These are phyloP conservation scores for Trichomalopsis sarcophagae DNA, from an alignment of 1,140 invertebrate species.

Conservation along the genomic window DNA sequence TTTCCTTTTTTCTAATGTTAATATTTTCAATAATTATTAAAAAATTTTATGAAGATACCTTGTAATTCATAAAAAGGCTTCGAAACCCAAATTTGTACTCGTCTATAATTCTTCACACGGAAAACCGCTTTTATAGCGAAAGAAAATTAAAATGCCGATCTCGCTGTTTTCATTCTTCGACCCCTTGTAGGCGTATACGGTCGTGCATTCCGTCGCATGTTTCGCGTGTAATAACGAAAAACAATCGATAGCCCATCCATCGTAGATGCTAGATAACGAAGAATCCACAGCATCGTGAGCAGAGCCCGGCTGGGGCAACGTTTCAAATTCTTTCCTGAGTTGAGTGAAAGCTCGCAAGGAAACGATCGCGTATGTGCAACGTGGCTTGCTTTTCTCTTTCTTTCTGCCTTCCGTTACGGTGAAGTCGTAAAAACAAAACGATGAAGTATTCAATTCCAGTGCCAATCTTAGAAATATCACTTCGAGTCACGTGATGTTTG, in stretches of 20 bases:
- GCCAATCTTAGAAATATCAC: conserved; percentile 30
- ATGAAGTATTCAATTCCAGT: conserved; percentile 25
- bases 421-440: conserved; percentile 25
- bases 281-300: conserved; percentile 47
- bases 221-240: conserved; percentile 47
- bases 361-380: conserved; percentile 15
- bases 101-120: no score
- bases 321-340: background rate
- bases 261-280: conserved; percentile 56
- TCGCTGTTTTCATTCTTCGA: background rate
- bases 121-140: background rate
- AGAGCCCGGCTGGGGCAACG: background rate
- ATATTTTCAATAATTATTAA: no score
- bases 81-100: no score
- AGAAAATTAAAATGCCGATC: background rate
- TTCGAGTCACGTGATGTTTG: conserved; percentile 10
- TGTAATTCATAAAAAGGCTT: no score
- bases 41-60: no score
- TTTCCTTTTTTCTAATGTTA: no score
- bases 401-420: background rate
- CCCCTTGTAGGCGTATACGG: background rate
- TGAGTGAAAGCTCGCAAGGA: conserved; percentile 17
- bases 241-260: conserved; percentile 59
- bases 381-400: background rate
- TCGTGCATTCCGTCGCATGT: conserved; percentile 25